These are phyloP conservation scores for Gobio occitaniae DNA, from an alignment of 2,797 vertebrate species.

Conservation along the genomic window DNA sequence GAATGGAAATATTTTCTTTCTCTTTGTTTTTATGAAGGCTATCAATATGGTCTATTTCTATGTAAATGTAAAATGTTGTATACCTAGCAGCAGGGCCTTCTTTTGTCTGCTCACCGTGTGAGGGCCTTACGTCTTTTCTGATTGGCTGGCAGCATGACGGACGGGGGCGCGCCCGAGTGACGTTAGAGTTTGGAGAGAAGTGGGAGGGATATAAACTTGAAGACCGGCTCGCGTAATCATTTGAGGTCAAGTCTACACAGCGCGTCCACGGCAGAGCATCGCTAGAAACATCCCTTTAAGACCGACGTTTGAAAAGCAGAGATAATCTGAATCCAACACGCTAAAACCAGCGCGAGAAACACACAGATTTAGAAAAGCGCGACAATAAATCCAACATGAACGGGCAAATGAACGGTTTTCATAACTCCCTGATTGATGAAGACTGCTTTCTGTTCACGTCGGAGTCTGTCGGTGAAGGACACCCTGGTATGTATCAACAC, in stretches of 20 bases:
- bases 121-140: background rate
- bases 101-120: background rate
- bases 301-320: background rate
- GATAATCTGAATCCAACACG: background rate
- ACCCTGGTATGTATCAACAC: slow-evolving; percentile 84
- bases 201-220: slow-evolving; percentile 44
- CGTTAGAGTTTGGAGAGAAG: background rate
- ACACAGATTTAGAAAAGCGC: slow-evolving; percentile 6
- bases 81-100: background rate
- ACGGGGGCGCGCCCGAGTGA: slow-evolving; percentile 41
- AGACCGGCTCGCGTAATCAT: background rate
- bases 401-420: slow-evolving; percentile 85
- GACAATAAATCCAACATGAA: slow-evolving; percentile 78
- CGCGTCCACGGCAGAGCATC: background rate
- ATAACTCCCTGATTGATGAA: slow-evolving; percentile 82
- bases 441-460: slow-evolving; percentile 94
- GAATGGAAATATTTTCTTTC: background rate
- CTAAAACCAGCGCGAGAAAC: background rate
- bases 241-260: slow-evolving; percentile 29
- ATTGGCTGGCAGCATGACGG: slow-evolving; percentile 42
- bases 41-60: background rate
- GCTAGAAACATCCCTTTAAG: background rate
- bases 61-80: background rate
- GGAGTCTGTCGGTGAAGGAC: slow-evolving; percentile 94
- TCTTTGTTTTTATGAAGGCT: background rate